A percentile compares a stretch with the other conserved stretches of the same genome.
Conservation (phyloP, 2,113 vertebrate species). For the Rhinogobius similis region DNA sequence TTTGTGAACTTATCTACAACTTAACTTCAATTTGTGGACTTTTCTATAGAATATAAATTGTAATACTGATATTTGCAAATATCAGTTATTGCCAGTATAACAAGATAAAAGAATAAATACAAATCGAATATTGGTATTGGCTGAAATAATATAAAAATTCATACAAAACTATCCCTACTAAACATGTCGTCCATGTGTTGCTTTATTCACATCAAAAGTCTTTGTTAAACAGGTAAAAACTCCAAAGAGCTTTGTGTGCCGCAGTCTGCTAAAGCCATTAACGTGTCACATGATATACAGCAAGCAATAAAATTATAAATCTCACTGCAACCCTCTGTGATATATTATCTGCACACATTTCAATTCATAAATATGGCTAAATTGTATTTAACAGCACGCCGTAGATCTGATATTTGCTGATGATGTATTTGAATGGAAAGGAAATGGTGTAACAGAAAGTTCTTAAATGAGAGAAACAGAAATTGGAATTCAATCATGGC, state of each 20-base stretch:
- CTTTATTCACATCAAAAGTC: too few species aligned
- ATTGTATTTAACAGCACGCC: conserved; percentile 24
- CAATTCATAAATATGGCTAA: conserved; percentile 40
- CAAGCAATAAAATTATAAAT: conserved; percentile 31
- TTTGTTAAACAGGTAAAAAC: background rate
- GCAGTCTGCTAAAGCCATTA: conserved; percentile 60
- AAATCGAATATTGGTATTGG: too few species aligned
- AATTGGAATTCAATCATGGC: conserved; percentile 24
- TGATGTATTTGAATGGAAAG: conserved; percentile 25
- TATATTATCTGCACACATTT: conserved; percentile 23
- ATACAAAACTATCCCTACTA: too few species aligned
- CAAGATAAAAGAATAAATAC: too few species aligned
- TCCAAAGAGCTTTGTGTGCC: conserved; percentile 16
- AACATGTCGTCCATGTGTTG: too few species aligned
- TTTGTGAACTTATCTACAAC: background rate
- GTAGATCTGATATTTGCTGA: conserved; percentile 20
- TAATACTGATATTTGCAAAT: too few species aligned
- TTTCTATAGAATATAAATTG: too few species aligned
- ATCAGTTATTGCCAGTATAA: too few species aligned
- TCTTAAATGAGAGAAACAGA: conserved; percentile 18
- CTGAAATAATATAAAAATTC: too few species aligned
- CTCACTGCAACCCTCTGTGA: conserved; percentile 34
- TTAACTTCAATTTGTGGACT: background rate
- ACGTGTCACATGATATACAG: conserved; percentile 41
- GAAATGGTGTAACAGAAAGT: background rate